Evolutionary conservation across 2,888 invertebrate species (phyloP), one percentile per base, ranked within the genome.

Genomic region (Thecophora atra): DNA sequence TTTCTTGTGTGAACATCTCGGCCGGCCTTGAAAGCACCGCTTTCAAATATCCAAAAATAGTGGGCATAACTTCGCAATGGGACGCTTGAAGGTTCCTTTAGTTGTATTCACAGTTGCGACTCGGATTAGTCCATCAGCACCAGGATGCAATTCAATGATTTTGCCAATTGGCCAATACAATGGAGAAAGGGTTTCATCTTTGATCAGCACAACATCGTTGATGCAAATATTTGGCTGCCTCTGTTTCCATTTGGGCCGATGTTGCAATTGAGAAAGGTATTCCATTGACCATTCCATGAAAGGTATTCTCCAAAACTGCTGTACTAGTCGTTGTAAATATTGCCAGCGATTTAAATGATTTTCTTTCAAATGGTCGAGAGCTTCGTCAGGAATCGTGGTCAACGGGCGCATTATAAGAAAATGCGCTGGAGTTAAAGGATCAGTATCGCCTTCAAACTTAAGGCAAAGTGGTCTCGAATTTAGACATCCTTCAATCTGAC

Each of bases 401-500:
- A 73, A 47, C n/a, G 72, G 51, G 2, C 75, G 54, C 47, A 72
- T 30, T 26, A 72, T 72, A 4, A 73, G n/a, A 56, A 78, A 78
- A 58, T 79, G 77, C 1, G 70, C 74, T 28, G 77, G 77, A 1
- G 77, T 78, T 1, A 80, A 28, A 3, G 74, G 74, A 54, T 76
- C 74, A 0, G 56, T 21, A n/a, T 77, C 77, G 62, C 77, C 77
- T 44, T 76, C 73, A 66, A 76, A 75, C 13, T 76, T 73, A 0
- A 73, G 66, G 63, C 75, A 76, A 5, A 83, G 51, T 15, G 83
- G 81, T 11, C 83, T 71, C 2, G 81, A 82, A 67, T 84, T 83
- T 0, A 83, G 66, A n/a, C 79, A 76, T 0, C 79, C 78, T 74
- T 83, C 82, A 37, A 83, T 79, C 76, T 82, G 81, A 24, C 76